Base-by-base conservation (phyloP, 2,797 vertebrate species). In the Phylloscopus collybita region DNA sequence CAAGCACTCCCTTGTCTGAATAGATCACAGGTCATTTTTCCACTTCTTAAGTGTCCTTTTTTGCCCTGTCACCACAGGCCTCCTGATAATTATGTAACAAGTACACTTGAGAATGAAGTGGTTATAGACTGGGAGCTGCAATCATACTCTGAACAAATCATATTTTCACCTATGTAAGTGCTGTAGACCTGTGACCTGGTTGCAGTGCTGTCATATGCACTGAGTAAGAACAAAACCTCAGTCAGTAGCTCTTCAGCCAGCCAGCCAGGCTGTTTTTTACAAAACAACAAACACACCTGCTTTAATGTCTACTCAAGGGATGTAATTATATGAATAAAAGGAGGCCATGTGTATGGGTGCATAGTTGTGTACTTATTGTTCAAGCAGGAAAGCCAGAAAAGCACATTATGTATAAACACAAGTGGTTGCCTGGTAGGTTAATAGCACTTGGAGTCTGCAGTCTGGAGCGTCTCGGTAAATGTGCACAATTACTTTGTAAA, bases 1-100 rank as follows among this genome's bases (percentile, higher is more conserved):
- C 56, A 88, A 91, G 56, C 53, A 14, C 34, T 93, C 29, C 60
- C 90, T 93, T 90, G 67, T 91, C 78, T 95, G 78, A 92, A 16
- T 16, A 91, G 84, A 83, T 93, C 59, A 82, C 67, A 82, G 80
- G 71, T 86, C 53, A 81, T 82, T 96, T 92, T 89, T 51, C 75
- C 72, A 74, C 61, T 30, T 95, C 73, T 80, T 80, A 76, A 95
- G 84, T 53, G 42, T 93, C 87, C 90, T 72, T 76, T 91, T 95
- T 80, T 95, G 71, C 62, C 76, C 87, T 78, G 45, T 61, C 67
- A 86, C 80, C 49, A 34, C 66, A 75, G 88, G 84, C 66, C 45
- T 88, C 80, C 82, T 80, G 94, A 93, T 96, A 96, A 97, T 96
- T 90, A 92, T 80, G 80, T 94, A 94, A 95, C 95, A 97, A 84